These are phyloP conservation scores for Vulpes ferrilata DNA, from an alignment of 2,113 vertebrate species.

Conservation along the genomic window DNA sequence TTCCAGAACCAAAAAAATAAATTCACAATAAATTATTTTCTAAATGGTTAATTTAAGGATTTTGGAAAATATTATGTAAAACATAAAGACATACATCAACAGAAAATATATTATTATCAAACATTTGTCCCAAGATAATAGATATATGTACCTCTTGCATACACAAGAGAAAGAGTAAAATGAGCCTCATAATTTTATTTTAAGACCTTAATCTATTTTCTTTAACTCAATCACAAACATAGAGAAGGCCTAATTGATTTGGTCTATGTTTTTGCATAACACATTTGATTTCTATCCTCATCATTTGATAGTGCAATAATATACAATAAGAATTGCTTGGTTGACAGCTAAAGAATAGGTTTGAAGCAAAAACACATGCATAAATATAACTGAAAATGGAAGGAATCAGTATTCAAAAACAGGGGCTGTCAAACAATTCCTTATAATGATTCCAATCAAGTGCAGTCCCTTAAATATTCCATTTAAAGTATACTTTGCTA, in stretches of 20 bases:
- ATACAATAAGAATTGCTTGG: neutral
- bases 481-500: constrained; percentile 58
- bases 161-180: neutral
- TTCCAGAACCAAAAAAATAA: neutral
- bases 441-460: constrained; percentile 33
- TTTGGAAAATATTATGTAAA: neutral
- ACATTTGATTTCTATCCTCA: constrained; percentile 24
- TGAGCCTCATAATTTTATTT: neutral
- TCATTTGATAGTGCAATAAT: constrained; percentile 1
- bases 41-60: neutral
- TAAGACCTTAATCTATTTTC: neutral
- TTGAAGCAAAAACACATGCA: constrained; percentile 5
- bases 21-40: neutral
- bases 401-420: constrained; percentile 19
- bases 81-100: neutral
- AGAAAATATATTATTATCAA: neutral
- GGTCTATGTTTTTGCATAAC: neutral
- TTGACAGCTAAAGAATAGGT: constrained; percentile 23
- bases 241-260: neutral
- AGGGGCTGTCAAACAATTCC: constrained; percentile 30
- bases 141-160: neutral
- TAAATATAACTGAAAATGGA: constrained; percentile 54
- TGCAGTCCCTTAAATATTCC: neutral
- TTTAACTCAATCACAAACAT: neutral
- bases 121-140: neutral